Percentiles rank a stretch among this genome's conserved stretches.
These are phyloP conservation scores for Enteromius viviparus DNA, from an alignment of 2,797 vertebrate genomes.

Conservation along the genomic window DNA sequence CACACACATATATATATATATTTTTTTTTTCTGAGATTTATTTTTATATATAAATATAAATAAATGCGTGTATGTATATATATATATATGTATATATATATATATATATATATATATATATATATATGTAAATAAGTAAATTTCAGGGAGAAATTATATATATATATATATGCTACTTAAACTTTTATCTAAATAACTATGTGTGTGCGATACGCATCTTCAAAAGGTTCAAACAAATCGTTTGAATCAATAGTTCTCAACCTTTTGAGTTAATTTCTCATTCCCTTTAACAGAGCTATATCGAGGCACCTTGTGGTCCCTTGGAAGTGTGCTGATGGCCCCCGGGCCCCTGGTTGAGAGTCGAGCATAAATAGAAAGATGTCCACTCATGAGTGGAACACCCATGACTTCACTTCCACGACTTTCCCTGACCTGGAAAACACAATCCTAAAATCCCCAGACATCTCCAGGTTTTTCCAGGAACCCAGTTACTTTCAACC, in stretches of 20 bases:
- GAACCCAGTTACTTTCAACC: not conserved
- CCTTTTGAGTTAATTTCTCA: not conserved
- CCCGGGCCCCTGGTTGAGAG: not conserved
- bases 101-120: too few species aligned
- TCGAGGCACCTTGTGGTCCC: not conserved
- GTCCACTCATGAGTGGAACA: not conserved
- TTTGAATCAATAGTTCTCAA: not conserved
- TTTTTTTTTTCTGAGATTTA: too few species aligned
- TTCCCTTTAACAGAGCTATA: not conserved
- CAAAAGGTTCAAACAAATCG: not conserved
- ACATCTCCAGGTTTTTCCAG: not conserved
- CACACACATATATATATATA: not conserved
- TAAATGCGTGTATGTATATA: too few species aligned
- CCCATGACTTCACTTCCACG: not conserved
- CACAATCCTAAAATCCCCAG: not conserved
- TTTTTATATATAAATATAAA: not conserved
- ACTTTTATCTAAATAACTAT: not conserved
- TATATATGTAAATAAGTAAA: too few species aligned
- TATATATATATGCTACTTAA: too few species aligned
- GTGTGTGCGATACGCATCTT: not conserved
- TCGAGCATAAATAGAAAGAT: not conserved
- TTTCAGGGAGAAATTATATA: too few species aligned
- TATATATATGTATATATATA: too few species aligned
- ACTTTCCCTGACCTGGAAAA: not conserved
- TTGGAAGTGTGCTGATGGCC: not conserved